These are phyloP conservation scores for Ardeotis arabs DNA, from an alignment of 2,113 vertebrate genomes.

Conservation along the genomic window DNA sequence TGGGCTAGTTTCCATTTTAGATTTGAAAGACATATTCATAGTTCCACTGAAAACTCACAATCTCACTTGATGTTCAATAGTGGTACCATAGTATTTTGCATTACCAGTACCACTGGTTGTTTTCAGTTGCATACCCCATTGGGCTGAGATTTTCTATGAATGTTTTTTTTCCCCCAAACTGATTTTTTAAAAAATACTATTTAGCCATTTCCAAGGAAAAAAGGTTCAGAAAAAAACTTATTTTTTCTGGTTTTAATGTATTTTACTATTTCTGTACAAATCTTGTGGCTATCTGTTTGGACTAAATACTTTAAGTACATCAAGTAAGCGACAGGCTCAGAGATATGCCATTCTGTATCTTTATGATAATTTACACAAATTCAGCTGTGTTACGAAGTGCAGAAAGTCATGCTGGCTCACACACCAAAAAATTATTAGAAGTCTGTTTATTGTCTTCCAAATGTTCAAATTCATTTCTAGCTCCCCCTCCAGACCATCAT, in stretches of 20 bases:
- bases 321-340: background rate
- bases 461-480: background rate
- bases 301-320: background rate
- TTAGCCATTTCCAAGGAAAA: background rate
- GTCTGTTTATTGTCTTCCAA: background rate
- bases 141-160: background rate
- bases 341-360: background rate
- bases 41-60: background rate
- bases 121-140: accelerated
- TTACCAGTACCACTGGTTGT: background rate
- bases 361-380: background rate
- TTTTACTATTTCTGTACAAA: background rate
- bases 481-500: background rate
- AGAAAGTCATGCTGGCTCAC: background rate
- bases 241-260: background rate
- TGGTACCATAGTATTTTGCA: background rate
- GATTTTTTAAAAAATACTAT: background rate
- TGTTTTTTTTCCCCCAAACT: background rate
- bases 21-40: background rate
- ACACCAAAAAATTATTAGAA: background rate
- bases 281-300: background rate
- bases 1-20: background rate
- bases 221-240: background rate
- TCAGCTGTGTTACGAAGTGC: background rate
- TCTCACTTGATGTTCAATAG: background rate